Percentiles rank a stretch among this genome's conserved stretches.
phyloP scores from a whole-genome alignment of 2,888 invertebrate species.

The Cosmia pyralina region DNA sequence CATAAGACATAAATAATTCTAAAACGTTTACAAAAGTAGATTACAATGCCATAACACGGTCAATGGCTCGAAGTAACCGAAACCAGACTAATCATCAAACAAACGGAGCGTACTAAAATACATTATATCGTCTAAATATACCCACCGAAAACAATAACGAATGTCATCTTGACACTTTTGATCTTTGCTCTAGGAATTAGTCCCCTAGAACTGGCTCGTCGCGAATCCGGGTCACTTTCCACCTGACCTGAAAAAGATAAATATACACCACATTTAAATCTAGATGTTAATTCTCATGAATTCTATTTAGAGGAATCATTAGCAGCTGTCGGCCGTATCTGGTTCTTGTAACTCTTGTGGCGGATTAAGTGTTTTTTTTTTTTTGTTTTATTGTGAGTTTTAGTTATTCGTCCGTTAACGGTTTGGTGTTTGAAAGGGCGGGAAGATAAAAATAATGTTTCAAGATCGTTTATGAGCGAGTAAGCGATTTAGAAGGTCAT shows the following conservation, averaged over 20 bases:
- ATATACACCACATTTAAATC: slow-evolving; percentile 44
- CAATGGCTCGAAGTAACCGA: not conserved
- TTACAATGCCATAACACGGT: slow-evolving; percentile 30
- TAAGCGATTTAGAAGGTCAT: slow-evolving; percentile 45
- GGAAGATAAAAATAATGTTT: slow-evolving; percentile 46
- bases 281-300: slow-evolving; percentile 44
- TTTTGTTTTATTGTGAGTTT: slow-evolving; percentile 41
- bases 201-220: slow-evolving; percentile 96
- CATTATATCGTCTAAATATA: slow-evolving; percentile 59
- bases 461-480: slow-evolving; percentile 31
- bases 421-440: slow-evolving; percentile 32
- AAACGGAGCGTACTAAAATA: slow-evolving; percentile 39
- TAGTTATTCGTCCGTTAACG: slow-evolving; percentile 28
- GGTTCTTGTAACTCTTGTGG: slow-evolving; percentile 63
- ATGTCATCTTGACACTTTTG: slow-evolving; percentile 99
- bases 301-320: slow-evolving; percentile 62
- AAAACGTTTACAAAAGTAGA: slow-evolving; percentile 21
- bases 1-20: slow-evolving; percentile 1
- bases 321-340: slow-evolving; percentile 55
- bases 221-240: slow-evolving; percentile 90
- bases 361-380: slow-evolving; percentile 46
- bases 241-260: slow-evolving; percentile 81
- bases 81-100: slow-evolving; percentile 34
- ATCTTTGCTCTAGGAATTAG: slow-evolving; percentile 98
- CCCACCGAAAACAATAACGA: slow-evolving; percentile 98